These are phyloP conservation scores for Neosilurus hyrtlii DNA, from an alignment of 2,797 vertebrate genomes.

Conservation along the genomic window DNA sequence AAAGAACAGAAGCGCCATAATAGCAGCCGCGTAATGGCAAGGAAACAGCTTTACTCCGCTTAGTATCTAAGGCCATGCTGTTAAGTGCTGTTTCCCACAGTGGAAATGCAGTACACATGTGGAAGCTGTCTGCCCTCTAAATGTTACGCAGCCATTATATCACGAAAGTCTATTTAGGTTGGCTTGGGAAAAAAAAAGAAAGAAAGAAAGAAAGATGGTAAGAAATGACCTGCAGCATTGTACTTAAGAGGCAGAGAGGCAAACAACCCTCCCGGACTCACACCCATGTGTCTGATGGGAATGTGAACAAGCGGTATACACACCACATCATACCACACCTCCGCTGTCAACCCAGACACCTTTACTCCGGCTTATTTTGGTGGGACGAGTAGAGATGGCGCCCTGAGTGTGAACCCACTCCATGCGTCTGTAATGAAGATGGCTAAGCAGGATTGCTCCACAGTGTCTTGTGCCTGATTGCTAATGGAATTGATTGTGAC, in stretches of 20 bases:
- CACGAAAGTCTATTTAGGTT: constrained; percentile 19
- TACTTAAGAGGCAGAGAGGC: constrained; percentile 5
- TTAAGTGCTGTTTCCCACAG: constrained; percentile 28
- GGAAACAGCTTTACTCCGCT: constrained; percentile 13
- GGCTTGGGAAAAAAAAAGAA: not conserved
- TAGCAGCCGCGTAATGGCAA: constrained; percentile 14
- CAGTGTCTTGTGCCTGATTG: constrained; percentile 35
- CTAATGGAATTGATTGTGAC: constrained; percentile 53
- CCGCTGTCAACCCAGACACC: constrained; percentile 14
- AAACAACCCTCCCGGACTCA: constrained; percentile 8
- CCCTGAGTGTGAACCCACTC: not conserved
- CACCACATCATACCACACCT: constrained; percentile 24
- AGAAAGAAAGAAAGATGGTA: not conserved
- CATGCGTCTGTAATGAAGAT: constrained; percentile 47
- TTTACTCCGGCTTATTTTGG: constrained; percentile 21
- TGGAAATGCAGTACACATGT: constrained; percentile 4
- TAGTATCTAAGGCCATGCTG: constrained; percentile 19
- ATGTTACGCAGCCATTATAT: constrained; percentile 42
- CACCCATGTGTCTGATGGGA: not conserved
- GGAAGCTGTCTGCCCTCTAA: constrained; percentile 10
- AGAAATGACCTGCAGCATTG: constrained; percentile 32
- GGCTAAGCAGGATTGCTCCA: constrained; percentile 27
- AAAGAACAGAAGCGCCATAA: constrained; percentile 5
- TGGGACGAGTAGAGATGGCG: constrained; percentile 13
- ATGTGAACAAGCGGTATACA: constrained; percentile 36